These are phyloP conservation scores for Oligia latruncula DNA, from an alignment of 2,888 invertebrate species.

Conservation along the genomic window DNA sequence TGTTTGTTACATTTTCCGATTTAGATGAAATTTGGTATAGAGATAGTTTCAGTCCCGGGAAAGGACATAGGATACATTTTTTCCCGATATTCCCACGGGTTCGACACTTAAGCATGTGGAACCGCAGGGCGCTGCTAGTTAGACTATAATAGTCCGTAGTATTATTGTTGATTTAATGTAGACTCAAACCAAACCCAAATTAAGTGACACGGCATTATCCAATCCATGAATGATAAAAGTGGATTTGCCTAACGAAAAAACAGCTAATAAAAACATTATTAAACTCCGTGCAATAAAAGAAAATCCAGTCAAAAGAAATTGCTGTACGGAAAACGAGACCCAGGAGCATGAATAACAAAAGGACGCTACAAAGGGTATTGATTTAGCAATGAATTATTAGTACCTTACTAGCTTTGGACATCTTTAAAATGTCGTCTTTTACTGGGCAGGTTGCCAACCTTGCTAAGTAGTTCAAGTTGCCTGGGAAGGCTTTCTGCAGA, in stretches of 20 bases:
- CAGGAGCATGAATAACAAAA: slow-evolving; percentile 23
- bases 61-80: too few species aligned
- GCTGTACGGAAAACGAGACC: slow-evolving; percentile 17
- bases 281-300: slow-evolving; percentile 2
- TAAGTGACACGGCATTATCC: too few species aligned
- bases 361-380: slow-evolving; percentile 43
- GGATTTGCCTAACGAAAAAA: background rate
- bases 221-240: background rate
- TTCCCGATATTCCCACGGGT: too few species aligned
- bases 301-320: slow-evolving; percentile 25
- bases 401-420: slow-evolving; percentile 27
- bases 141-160: background rate
- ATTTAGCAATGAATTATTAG: slow-evolving; percentile 54
- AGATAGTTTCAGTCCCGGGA: too few species aligned
- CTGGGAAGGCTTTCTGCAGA: slow-evolving; percentile 28
- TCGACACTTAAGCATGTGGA: too few species aligned
- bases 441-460: slow-evolving; percentile 51
- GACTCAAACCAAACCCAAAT: background rate
- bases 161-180: background rate
- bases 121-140: too few species aligned
- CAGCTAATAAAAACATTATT: background rate
- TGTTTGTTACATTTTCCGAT: too few species aligned
- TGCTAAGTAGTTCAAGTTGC: slow-evolving; percentile 52
- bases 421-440: slow-evolving; percentile 38
- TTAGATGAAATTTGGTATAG: too few species aligned